Conservation (phyloP, 1,140 invertebrate genomes). For the Caligus rogercresseyi region DNA sequence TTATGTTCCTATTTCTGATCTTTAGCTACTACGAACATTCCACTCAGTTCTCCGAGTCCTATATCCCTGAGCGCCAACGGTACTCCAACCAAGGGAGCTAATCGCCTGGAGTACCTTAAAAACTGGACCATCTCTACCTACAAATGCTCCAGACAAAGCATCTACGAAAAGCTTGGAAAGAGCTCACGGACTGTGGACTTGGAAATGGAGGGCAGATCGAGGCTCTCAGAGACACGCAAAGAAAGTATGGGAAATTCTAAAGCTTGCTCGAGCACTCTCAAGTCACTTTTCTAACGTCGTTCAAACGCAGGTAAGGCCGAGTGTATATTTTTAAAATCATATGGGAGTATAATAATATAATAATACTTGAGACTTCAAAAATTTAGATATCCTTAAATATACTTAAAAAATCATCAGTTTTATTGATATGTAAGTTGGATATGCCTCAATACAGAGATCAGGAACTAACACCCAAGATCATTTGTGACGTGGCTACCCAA, state of each 20-base stretch:
- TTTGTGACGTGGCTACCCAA: no score
- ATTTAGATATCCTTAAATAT: no score
- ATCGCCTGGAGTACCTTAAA: conserved; percentile 56
- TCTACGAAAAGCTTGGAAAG: conserved; percentile 68
- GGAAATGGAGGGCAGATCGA: conserved; percentile 88
- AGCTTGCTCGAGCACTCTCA: conserved; percentile 59
- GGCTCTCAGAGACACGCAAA: conserved; percentile 72
- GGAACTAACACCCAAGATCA: no score
- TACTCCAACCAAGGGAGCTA: background rate
- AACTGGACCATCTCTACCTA: conserved; percentile 94
- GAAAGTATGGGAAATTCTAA: conserved; percentile 76
- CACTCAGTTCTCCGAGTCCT: conserved; percentile 5
- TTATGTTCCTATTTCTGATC: no score
- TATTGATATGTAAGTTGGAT: no score
- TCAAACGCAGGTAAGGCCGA: conserved; percentile 48
- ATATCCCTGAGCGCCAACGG: background rate
- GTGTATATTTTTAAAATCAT: background rate
- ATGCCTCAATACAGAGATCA: no score
- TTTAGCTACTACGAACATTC: background rate
- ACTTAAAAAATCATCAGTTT: no score
- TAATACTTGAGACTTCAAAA: no score
- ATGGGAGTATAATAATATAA: background rate
- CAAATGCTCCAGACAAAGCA: conserved; percentile 83
- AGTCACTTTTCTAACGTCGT: conserved; percentile 76
- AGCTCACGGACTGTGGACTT: conserved; percentile 35